Conservation (phyloP, 2,113 vertebrate species). For the Acrocephalus arundinaceus region DNA sequence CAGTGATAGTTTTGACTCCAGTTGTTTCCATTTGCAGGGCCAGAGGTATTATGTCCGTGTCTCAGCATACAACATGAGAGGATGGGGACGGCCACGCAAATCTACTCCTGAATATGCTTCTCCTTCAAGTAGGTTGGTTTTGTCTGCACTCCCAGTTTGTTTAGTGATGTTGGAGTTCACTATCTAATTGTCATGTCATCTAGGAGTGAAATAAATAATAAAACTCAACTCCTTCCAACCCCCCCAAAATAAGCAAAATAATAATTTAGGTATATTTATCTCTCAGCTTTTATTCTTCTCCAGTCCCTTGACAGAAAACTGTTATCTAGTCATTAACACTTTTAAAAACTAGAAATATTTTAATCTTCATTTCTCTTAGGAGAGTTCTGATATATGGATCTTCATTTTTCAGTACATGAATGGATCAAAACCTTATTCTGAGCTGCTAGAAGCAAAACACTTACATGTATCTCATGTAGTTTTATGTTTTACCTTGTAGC, state of each 20-base stretch:
- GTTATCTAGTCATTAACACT: background rate
- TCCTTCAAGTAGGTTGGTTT: slow-evolving; percentile 88
- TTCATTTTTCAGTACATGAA: slow-evolving; percentile 32
- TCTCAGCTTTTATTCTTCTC: background rate
- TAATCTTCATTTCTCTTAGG: slow-evolving; percentile 48
- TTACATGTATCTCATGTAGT: background rate
- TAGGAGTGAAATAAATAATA: background rate
- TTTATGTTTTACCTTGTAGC: background rate
- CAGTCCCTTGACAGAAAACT: background rate
- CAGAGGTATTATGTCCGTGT: slow-evolving; percentile 86
- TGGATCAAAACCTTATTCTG: slow-evolving; percentile 13
- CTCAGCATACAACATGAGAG: slow-evolving; percentile 94
- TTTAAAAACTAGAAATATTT: background rate
- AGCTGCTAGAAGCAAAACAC: slow-evolving; percentile 47
- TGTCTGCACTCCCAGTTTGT: background rate
- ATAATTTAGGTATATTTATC: background rate
- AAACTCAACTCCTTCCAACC: background rate
- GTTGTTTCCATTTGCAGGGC: slow-evolving; percentile 78
- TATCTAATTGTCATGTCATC: background rate
- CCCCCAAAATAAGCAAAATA: background rate
- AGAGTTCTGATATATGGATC: slow-evolving; percentile 42
- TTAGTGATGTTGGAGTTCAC: background rate
- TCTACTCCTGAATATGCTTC: slow-evolving; percentile 83
- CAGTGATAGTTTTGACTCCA: slow-evolving; percentile 10
- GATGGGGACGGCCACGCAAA: slow-evolving; percentile 86